These are phyloP conservation scores for Trissoscelio sp. DNA, from an alignment of 2,888 invertebrate genomes.

Conservation along the genomic window DNA sequence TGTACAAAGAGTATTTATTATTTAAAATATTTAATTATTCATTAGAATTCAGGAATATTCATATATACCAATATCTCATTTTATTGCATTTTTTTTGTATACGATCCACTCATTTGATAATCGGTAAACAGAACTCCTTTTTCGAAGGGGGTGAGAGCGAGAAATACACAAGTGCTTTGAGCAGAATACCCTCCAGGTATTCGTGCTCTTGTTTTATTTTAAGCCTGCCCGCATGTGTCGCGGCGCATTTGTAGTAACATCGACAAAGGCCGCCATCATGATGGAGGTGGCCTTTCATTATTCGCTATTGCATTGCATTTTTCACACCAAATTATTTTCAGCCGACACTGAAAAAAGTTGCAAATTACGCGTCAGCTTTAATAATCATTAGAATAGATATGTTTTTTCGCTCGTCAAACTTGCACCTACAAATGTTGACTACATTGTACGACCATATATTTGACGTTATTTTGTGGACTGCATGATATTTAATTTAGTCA, in stretches of 20 bases:
- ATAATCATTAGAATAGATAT: background rate
- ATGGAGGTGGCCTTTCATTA: slow-evolving; percentile 56
- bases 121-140: no score
- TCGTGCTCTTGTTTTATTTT: slow-evolving; percentile 60
- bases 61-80: no score
- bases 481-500: slow-evolving; percentile 26
- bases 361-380: slow-evolving; percentile 15
- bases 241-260: slow-evolving; percentile 55
- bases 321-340: slow-evolving; percentile 50
- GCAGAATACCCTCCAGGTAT: slow-evolving; percentile 52
- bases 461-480: background rate
- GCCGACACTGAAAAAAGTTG: background rate
- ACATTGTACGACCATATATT: no score
- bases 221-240: slow-evolving; percentile 56
- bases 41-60: no score
- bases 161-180: slow-evolving; percentile 38
- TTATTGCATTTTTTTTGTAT: no score
- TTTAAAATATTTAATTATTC: no score
- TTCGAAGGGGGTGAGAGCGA: background rate
- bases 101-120: no score
- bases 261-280: slow-evolving; percentile 49
- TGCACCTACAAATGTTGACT: no score
- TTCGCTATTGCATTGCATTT: slow-evolving; percentile 51
- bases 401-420: background rate
- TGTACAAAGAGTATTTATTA: no score